A percentile compares a stretch with the other conserved stretches of the same genome.
These are phyloP conservation scores for Dasyornis broadbenti DNA, from an alignment of 2,113 vertebrate genomes.

Conservation along the genomic window DNA sequence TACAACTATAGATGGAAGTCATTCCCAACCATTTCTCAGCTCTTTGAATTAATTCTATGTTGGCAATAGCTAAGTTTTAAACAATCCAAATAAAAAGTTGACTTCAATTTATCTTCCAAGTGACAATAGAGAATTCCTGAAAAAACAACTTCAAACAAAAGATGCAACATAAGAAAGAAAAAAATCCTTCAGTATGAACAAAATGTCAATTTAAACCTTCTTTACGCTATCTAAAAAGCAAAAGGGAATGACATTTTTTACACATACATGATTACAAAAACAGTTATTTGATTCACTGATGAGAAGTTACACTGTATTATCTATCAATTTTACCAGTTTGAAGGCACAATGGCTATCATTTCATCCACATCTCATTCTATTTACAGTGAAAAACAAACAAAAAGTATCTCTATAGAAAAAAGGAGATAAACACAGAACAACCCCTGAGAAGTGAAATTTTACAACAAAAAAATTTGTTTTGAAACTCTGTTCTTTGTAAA, in stretches of 20 bases:
- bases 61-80: not conserved
- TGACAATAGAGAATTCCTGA: not conserved
- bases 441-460: conserved; percentile 55
- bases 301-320: not conserved
- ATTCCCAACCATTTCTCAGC: not conserved
- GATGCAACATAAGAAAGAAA: not conserved
- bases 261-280: not conserved
- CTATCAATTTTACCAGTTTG: conserved; percentile 26
- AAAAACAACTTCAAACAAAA: not conserved
- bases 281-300: not conserved
- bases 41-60: not conserved
- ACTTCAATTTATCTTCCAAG: not conserved
- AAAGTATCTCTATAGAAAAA: not conserved
- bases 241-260: not conserved
- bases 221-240: not conserved
- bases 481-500: conserved; percentile 43
- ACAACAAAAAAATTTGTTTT: conserved; percentile 14
- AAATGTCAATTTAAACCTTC: not conserved
- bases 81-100: not conserved
- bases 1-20: not conserved
- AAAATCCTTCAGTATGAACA: not conserved
- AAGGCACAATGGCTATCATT: conserved; percentile 57
- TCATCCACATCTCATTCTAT: conserved; percentile 2
- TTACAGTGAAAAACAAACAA: conserved; percentile 28
- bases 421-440: not conserved